Conservation (phyloP, 1,140 invertebrate genomes). For the Watersipora subatra region DNA sequence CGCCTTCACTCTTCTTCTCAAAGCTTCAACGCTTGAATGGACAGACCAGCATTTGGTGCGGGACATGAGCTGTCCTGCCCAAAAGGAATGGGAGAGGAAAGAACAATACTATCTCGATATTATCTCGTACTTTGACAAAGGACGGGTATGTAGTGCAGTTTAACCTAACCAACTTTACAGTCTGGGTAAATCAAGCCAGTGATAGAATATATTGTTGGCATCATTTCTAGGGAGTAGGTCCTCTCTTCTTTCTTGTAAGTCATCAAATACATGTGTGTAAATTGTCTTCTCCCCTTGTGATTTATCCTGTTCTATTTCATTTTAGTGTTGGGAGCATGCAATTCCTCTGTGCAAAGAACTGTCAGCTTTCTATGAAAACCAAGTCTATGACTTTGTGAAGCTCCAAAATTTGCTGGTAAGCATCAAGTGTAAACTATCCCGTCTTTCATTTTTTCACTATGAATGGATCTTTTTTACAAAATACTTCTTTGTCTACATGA, state of each 20-base stretch:
- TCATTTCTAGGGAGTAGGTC: background rate
- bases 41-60: constrained; percentile 16
- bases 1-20: constrained; percentile 39
- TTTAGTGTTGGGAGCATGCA: constrained; percentile 84
- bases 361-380: constrained; percentile 25
- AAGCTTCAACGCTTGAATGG: constrained; percentile 38
- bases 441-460: no score
- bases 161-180: background rate
- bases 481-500: no score
- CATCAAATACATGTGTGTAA: no score
- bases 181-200: background rate
- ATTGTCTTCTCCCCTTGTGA: no score
- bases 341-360: constrained; percentile 56
- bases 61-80: constrained; percentile 46
- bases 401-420: constrained; percentile 31
- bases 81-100: constrained; percentile 42
- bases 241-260: no score
- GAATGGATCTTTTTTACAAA: no score
- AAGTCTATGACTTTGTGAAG: constrained; percentile 24
- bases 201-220: background rate
- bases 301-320: no score
- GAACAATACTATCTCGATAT: constrained; percentile 17
- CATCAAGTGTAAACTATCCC: no score
- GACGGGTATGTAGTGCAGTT: constrained; percentile 21
- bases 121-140: constrained; percentile 32